Percentiles rank a stretch among this genome's conserved stretches.
Conservation (phyloP, 2,888 invertebrate species). For the Candidula unifasciata region DNA sequence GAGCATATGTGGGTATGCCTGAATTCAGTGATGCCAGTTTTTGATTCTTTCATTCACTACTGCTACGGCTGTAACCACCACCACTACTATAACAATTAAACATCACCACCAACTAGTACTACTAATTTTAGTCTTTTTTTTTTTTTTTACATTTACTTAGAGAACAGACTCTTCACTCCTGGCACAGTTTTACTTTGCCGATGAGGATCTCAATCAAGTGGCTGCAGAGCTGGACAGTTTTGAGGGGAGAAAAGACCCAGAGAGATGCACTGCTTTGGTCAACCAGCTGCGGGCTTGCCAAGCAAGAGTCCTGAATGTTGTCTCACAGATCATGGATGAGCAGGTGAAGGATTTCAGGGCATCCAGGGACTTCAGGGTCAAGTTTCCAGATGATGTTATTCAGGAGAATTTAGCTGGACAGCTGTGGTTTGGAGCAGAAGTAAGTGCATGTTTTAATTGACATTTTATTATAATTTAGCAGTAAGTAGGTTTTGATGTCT, state of each 20-base stretch:
- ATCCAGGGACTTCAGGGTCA: constrained; percentile 95
- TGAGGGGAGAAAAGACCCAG: constrained; percentile 98
- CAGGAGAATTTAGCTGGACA: constrained; percentile 99
- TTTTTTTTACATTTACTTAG: constrained; percentile 62
- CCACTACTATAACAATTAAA: background rate
- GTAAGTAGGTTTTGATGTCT: background rate
- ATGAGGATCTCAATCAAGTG: constrained; percentile 95
- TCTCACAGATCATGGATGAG: constrained; percentile 96
- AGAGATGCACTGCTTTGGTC: constrained; percentile 95
- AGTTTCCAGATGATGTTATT: constrained; percentile 98
- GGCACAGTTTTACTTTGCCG: constrained; percentile 98
- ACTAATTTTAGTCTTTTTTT: too few relatives aligned
- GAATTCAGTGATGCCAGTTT: too few relatives aligned
- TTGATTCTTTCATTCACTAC: too few relatives aligned
- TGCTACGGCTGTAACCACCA: too few relatives aligned
- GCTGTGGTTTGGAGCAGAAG: constrained; percentile 99
- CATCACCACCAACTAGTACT: too few relatives aligned
- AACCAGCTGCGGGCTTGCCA: constrained; percentile 90
- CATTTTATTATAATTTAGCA: background rate
- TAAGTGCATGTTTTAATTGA: constrained; percentile 70
- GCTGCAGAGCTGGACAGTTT: constrained; percentile 98
- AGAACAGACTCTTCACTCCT: constrained; percentile 88
- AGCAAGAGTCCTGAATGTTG: constrained; percentile 90
- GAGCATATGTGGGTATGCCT: too few relatives aligned
- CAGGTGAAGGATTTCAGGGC: constrained; percentile 90